These are phyloP conservation scores for Temnothorax ravouxi DNA, from an alignment of 2,888 invertebrate genomes.

Conservation along the genomic window DNA sequence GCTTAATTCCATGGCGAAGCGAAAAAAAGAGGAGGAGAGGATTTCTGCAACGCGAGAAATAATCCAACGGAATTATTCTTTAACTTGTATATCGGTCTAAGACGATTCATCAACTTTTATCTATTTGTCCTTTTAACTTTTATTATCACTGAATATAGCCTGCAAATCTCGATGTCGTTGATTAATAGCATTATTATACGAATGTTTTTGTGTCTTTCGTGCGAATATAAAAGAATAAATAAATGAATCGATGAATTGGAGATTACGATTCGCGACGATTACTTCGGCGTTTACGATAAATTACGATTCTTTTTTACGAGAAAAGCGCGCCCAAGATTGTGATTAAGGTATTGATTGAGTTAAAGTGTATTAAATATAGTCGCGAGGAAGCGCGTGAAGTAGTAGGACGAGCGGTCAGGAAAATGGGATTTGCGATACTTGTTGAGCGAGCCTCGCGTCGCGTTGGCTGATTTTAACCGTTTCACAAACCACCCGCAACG, in stretches of 20 bases:
- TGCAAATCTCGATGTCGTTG: not conserved
- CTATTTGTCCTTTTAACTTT: not conserved
- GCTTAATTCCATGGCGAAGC: conserved; percentile 58
- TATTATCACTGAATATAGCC: not conserved
- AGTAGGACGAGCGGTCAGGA: conserved; percentile 13
- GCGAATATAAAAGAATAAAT: not conserved
- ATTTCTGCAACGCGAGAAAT: conserved; percentile 44
- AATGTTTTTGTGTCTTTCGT: not conserved
- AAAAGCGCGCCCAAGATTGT: conserved; percentile 2
- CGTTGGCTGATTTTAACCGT: conserved; percentile 41
- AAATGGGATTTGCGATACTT: conserved; percentile 51
- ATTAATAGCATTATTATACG: not conserved
- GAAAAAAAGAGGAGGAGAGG: not conserved
- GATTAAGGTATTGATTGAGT: conserved; percentile 1
- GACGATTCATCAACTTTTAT: not conserved
- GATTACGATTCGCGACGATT: not conserved
- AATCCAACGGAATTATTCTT: conserved; percentile 62
- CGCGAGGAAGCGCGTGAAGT: conserved; percentile 5
- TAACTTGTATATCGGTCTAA: conserved; percentile 3
- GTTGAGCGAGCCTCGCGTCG: conserved; percentile 39
- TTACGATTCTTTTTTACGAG: not conserved
- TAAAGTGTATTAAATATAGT: not conserved
- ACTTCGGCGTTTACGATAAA: not conserved
- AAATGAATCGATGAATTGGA: not conserved
- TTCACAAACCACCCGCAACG: conserved; percentile 46